Conservation (phyloP, 2,113 vertebrate genomes). For the Tetrao urogallus region DNA sequence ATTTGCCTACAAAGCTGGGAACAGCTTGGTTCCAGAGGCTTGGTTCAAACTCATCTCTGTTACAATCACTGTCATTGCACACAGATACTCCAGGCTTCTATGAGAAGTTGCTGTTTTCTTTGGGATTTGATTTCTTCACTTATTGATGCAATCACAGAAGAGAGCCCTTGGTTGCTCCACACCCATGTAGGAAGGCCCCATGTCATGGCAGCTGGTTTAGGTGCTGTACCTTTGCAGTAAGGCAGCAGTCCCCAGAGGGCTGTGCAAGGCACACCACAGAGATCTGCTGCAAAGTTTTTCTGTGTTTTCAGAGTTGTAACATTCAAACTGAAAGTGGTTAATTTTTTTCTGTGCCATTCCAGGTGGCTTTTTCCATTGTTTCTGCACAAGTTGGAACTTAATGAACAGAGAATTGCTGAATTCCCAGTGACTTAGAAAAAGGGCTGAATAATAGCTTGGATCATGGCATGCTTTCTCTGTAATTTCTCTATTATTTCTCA, state of each 20-base stretch:
- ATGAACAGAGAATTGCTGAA: background rate
- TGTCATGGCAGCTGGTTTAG: background rate
- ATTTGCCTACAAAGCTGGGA: background rate
- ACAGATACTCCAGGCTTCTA: background rate
- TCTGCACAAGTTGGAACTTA: background rate
- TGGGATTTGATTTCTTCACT: background rate
- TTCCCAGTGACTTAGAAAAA: background rate
- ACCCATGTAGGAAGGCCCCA: no score
- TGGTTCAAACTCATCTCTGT: background rate
- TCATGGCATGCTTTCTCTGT: rapidly evolving
- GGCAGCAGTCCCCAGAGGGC: background rate
- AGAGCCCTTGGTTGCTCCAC: no score
- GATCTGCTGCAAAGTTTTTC: background rate
- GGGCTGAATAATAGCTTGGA: background rate
- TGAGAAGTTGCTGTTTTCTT: background rate
- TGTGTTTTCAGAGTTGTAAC: background rate
- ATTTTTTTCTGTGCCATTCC: background rate
- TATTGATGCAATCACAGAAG: no score
- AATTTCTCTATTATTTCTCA: background rate
- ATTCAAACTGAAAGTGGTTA: background rate
- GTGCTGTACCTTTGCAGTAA: background rate
- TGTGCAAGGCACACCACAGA: rapidly evolving
- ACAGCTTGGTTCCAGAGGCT: background rate
- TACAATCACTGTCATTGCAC: background rate
- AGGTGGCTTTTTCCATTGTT: background rate